Evolutionary conservation across 2,797 vertebrate genomes (phyloP).

Genomic region (Aulostomus chinensis): DNA sequence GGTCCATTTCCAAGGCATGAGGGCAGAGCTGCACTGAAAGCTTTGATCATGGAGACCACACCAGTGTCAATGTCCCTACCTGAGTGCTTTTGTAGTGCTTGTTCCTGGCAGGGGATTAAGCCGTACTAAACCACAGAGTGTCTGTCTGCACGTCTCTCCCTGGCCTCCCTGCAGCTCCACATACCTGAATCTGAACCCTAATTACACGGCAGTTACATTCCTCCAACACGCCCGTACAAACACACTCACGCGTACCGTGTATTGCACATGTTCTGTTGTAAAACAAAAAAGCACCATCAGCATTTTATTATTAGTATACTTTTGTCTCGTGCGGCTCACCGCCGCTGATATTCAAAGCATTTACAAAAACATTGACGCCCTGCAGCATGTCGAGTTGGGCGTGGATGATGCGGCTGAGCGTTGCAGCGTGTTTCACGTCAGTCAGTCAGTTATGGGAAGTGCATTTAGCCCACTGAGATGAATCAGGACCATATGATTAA

Average conservation of each 20-base stretch:
- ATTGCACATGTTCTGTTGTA: constrained; percentile 16
- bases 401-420: too few species aligned
- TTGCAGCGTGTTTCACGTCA: too few species aligned
- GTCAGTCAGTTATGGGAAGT: too few species aligned
- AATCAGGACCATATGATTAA: too few species aligned
- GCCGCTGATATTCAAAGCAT: constrained; percentile 24
- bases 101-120: constrained; percentile 63
- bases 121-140: constrained; percentile 47
- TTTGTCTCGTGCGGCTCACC: constrained; percentile 46
- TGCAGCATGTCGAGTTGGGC: too few species aligned
- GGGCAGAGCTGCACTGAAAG: constrained; percentile 65
- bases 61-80: constrained; percentile 65
- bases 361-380: too few species aligned
- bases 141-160: constrained; percentile 48
- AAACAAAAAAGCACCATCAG: constrained; percentile 8
- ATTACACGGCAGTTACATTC: constrained; percentile 73
- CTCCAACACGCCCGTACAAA: constrained; percentile 56
- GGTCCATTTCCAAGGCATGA: constrained; percentile 71
- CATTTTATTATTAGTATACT: too few species aligned
- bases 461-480: too few species aligned
- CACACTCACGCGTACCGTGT: constrained; percentile 17
- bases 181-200: constrained; percentile 72
- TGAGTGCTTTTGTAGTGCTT: constrained; percentile 72
- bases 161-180: constrained; percentile 59
- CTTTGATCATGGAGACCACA: constrained; percentile 75